These are phyloP conservation scores for Chondrosia reniformis DNA, from an alignment of 37 sponge, comb jelly and placozoan species.

Conservation along the genomic window DNA sequence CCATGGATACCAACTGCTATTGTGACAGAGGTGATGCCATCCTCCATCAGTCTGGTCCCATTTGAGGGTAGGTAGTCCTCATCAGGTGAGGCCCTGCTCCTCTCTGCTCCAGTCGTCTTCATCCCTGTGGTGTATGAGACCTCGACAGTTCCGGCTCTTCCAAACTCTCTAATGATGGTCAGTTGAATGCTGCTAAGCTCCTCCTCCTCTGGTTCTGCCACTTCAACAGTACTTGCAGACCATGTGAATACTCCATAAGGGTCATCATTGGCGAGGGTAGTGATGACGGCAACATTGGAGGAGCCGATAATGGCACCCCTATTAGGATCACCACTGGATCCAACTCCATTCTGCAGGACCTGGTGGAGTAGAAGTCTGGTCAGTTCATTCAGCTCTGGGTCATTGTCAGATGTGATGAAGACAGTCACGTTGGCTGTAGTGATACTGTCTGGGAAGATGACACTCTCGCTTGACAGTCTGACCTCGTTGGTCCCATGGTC, in stretches of 20 bases:
- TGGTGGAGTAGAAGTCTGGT: constrained; percentile 46
- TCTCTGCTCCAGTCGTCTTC: neutral
- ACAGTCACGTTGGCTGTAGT: constrained; percentile 42
- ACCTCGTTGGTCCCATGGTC: constrained; percentile 49
- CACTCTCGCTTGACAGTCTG: constrained; percentile 58
- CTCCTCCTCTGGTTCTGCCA: constrained; percentile 30
- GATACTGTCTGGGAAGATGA: constrained; percentile 45
- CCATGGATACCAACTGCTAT: constrained; percentile 23
- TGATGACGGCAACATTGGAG: constrained; percentile 51
- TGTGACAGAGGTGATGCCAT: constrained; percentile 18
- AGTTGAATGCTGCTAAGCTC: constrained; percentile 29
- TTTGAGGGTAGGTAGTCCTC: constrained; percentile 36
- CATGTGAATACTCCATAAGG: constrained; percentile 78
- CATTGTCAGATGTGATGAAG: constrained; percentile 40
- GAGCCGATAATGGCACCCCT: constrained; percentile 57
- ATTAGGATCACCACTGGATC: constrained; percentile 27
- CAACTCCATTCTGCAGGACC: constrained; percentile 63
- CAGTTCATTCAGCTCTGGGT: constrained; percentile 72
- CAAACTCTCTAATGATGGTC: constrained; percentile 70
- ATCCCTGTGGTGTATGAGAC: constrained; percentile 6
- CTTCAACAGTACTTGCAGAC: constrained; percentile 28
- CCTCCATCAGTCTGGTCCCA: neutral
- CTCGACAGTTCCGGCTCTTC: constrained; percentile 51
- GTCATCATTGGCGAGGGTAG: constrained; percentile 75
- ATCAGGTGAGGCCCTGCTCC: constrained; percentile 14